phyloP scores from a whole-genome alignment of 1,140 invertebrate genomes.

The Trichonephila inaurata region DNA sequence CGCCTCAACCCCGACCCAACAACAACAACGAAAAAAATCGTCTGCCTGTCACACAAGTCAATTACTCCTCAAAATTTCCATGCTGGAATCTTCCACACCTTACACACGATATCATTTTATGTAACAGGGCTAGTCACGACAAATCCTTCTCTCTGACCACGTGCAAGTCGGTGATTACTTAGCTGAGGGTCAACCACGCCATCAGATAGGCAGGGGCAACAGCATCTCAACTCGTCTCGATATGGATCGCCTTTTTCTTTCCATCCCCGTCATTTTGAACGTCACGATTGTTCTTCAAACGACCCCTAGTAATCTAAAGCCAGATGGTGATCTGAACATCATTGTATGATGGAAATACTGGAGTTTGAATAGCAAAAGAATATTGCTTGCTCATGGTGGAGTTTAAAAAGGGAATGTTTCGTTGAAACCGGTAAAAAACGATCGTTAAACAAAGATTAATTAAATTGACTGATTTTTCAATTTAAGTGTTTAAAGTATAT shows the following conservation, averaged over 20 bases:
- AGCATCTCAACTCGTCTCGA: conserved; percentile 25
- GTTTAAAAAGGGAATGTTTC: no score
- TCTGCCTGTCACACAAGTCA: not conserved
- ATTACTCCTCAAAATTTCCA: conserved; percentile 14
- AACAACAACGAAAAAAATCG: not conserved
- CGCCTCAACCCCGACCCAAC: not conserved
- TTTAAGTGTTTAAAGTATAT: no score
- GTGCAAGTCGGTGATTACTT: not conserved
- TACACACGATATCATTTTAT: conserved; percentile 17
- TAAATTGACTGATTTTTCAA: no score
- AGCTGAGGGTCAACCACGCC: not conserved
- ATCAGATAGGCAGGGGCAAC: conserved; percentile 12
- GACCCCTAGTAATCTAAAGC: not conserved
- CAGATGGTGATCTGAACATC: not conserved
- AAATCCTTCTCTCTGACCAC: not conserved
- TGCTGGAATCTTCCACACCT: conserved; percentile 4
- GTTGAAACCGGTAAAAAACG: no score
- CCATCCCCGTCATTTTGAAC: not conserved
- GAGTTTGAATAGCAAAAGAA: no score
- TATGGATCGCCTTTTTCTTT: not conserved
- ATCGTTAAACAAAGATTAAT: no score
- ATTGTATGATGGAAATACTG: not conserved
- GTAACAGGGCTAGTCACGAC: conserved; percentile 15
- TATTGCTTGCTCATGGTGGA: no score
- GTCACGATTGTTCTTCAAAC: not conserved